Base-by-base conservation (phyloP, 2,113 vertebrate genomes). In the Aldabrachelys gigantea region DNA sequence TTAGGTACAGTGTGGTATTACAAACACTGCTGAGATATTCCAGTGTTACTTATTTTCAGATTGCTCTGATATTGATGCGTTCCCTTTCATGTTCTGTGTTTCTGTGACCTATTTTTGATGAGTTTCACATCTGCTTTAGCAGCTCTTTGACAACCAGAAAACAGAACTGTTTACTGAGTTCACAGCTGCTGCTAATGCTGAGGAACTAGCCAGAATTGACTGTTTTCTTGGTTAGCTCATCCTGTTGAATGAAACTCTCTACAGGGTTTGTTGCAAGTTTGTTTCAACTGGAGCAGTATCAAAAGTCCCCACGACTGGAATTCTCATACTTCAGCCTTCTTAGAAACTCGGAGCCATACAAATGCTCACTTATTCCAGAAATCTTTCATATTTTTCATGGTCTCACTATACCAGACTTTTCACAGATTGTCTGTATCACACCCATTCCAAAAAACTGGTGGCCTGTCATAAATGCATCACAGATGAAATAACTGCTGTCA, bases 191-290 rank as follows among this genome's bases (percentile, higher is more conserved):
- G 87, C 78, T 95, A 88, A 94, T 95, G 82, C 44, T 31, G 31
- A 29, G 92, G 81, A 85, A 59, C 91, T 84, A 89, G 96, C 96
- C 97, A 96, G 88, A 89, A 96, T 92, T 84, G 96, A 93, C 95
- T 97, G 56, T 82, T 97, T 97, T 82, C 94, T 95, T 95, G 94
- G 88, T 97, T 96, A 90, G 91, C 95, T 97, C 97, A 98, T 97
- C n/a, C 69, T 84, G 52, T 88, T 97, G 88, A 97, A 96, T 96
- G 96, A 95, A 96, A 85, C 86, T 96, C 97, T 97, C 96, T 1
- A 52, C 81, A 89, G 95, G 88, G 83, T 96, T 97, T 97, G 82
- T 94, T 97, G 79, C 89, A 95, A 97, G 91, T 95, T 95, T 95
- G 80, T 95, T 97, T 95, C 93, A 96, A 50, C 84, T 98, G 97